A percentile compares a stretch with the other conserved stretches of the same genome.
These are phyloP conservation scores for Drosophila bocki DNA, from an alignment of 1,140 invertebrate species.

Conservation along the genomic window DNA sequence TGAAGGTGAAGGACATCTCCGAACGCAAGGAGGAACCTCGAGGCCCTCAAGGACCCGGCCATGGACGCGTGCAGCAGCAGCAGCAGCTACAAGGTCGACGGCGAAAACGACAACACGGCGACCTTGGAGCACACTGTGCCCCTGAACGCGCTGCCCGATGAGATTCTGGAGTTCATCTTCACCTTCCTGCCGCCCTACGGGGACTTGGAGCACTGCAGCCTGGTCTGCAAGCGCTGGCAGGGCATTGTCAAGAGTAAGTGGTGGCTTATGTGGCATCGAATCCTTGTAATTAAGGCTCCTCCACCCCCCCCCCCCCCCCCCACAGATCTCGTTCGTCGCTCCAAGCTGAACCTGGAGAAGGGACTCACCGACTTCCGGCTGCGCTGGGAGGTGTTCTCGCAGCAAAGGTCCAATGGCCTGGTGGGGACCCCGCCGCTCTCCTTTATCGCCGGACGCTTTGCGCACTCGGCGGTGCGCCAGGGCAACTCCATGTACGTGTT, in stretches of 20 bases:
- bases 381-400: slow-evolving; percentile 76
- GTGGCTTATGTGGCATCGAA: not conserved
- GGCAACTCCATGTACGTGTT: slow-evolving; percentile 97
- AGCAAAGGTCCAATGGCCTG: slow-evolving; percentile 50
- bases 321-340: slow-evolving; percentile 78
- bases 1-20: slow-evolving; percentile 26
- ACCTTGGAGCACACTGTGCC: slow-evolving; percentile 28
- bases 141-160: slow-evolving; percentile 91
- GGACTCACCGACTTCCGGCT: slow-evolving; percentile 75
- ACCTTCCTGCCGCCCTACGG: slow-evolving; percentile 95
- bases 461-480: slow-evolving; percentile 94
- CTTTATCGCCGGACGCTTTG: slow-evolving; percentile 95
- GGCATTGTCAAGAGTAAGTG: slow-evolving; percentile 91
- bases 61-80: slow-evolving; percentile 64
- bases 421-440: slow-evolving; percentile 78
- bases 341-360: slow-evolving; percentile 76
- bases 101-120: slow-evolving; percentile 49
- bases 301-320: not conserved
- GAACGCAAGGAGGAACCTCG: slow-evolving; percentile 12
- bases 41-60: slow-evolving; percentile 33
- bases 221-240: slow-evolving; percentile 94
- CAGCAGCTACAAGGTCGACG: slow-evolving; percentile 52
- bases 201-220: slow-evolving; percentile 93
- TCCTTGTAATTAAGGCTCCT: not conserved
- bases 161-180: slow-evolving; percentile 96